These are phyloP conservation scores for Taenaris catops DNA, from an alignment of 2,888 invertebrate species.

Conservation along the genomic window DNA sequence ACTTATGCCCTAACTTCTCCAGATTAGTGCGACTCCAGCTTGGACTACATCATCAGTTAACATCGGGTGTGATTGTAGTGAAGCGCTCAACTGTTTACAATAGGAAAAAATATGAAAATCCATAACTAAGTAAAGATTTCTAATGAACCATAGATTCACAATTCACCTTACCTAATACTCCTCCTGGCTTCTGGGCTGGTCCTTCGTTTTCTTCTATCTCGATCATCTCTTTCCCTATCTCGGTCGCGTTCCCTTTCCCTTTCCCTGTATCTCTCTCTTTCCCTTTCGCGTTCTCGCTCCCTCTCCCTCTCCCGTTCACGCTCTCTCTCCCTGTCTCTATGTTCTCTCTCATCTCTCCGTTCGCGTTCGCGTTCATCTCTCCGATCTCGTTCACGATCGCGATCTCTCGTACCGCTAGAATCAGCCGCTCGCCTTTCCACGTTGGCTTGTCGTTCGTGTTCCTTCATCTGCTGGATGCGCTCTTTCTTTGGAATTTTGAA, in stretches of 20 bases:
- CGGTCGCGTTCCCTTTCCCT: slow-evolving; percentile 40
- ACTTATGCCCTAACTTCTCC: no score
- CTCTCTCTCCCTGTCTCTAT: slow-evolving; percentile 39
- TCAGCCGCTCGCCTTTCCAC: slow-evolving; percentile 69
- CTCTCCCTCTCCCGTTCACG: slow-evolving; percentile 44
- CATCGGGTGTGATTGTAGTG: no score
- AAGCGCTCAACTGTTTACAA: no score
- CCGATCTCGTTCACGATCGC: slow-evolving; percentile 47
- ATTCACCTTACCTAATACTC: slow-evolving; percentile 72
- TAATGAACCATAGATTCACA: no score
- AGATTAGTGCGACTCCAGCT: no score
- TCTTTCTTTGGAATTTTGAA: slow-evolving; percentile 97
- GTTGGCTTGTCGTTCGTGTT: slow-evolving; percentile 95
- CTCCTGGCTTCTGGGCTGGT: slow-evolving; percentile 64
- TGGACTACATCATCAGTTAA: no score
- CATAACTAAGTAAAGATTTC: no score
- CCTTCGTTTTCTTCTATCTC: slow-evolving; percentile 63
- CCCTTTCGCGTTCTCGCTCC: slow-evolving; percentile 44
- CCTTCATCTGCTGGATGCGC: slow-evolving; percentile 96
- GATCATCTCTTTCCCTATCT: slow-evolving; percentile 48
- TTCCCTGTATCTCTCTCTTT: slow-evolving; percentile 42
- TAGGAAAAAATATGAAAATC: no score
- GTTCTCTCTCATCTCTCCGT: slow-evolving; percentile 36
- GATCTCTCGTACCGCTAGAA: slow-evolving; percentile 60
- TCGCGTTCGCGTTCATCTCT: slow-evolving; percentile 38